These are phyloP conservation scores for Helleia helle DNA, from an alignment of 2,888 invertebrate genomes.

Conservation along the genomic window DNA sequence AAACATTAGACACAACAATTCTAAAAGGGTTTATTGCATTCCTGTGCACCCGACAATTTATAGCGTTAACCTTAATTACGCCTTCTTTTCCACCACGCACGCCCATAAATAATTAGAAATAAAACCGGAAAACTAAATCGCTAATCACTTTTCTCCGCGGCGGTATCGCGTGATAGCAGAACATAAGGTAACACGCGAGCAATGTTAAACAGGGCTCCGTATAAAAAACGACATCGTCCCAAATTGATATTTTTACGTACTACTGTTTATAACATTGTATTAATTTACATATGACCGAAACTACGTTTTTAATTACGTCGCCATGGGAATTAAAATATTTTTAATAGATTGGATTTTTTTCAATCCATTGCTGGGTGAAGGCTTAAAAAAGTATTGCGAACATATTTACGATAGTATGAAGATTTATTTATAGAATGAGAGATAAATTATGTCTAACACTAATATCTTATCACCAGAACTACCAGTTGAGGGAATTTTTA, in stretches of 20 bases:
- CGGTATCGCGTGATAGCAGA: slow-evolving; percentile 50
- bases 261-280: slow-evolving; percentile 48
- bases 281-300: slow-evolving; percentile 26
- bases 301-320: slow-evolving; percentile 14
- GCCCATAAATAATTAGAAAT: slow-evolving; percentile 9
- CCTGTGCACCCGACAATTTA: too few relatives aligned
- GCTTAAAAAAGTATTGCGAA: too few relatives aligned
- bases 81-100: not conserved
- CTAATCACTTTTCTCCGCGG: slow-evolving; percentile 45
- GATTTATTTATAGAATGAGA: too few relatives aligned
- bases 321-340: slow-evolving; percentile 5
- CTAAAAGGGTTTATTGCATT: too few relatives aligned
- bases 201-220: slow-evolving; percentile 58
- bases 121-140: slow-evolving; percentile 18
- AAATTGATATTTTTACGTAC: slow-evolving; percentile 68
- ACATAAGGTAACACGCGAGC: slow-evolving; percentile 65
- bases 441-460: too few relatives aligned
- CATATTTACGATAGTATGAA: too few relatives aligned
- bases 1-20: too few relatives aligned
- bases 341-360: too few relatives aligned
- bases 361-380: too few relatives aligned
- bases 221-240: slow-evolving; percentile 58
- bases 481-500: too few relatives aligned
- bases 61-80: slow-evolving; percentile 8
- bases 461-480: too few relatives aligned